phyloP scores from a whole-genome alignment of 2,113 vertebrate species.

The Sebastes schlegelii region DNA sequence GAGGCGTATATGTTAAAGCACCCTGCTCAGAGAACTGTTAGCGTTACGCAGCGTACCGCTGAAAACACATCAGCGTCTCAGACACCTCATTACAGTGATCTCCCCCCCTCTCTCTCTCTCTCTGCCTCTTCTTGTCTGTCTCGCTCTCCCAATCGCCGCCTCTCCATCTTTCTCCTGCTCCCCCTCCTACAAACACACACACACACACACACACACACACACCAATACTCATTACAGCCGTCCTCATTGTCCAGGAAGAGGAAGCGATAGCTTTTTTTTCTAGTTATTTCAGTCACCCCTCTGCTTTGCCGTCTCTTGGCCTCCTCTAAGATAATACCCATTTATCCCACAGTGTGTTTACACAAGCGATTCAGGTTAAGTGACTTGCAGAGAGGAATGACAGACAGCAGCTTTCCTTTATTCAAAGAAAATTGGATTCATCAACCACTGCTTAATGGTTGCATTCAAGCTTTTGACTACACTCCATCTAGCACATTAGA shows the following conservation, averaged over 20 bases:
- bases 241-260: constrained; percentile 71
- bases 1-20: constrained; percentile 27
- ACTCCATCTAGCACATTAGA: constrained; percentile 57
- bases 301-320: constrained; percentile 53
- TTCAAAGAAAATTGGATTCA: constrained; percentile 76
- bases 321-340: constrained; percentile 74
- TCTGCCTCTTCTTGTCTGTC: not conserved
- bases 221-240: constrained; percentile 66
- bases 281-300: constrained; percentile 65
- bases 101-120: not conserved
- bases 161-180: constrained; percentile 28
- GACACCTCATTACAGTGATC: constrained; percentile 65
- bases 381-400: constrained; percentile 70
- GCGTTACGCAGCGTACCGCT: constrained; percentile 29
- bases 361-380: constrained; percentile 76
- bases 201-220: constrained; percentile 38
- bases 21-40: constrained; percentile 48
- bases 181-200: constrained; percentile 20
- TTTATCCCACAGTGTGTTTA: constrained; percentile 77
- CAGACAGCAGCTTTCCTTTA: constrained; percentile 65
- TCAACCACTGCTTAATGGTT: constrained; percentile 66
- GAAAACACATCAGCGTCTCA: constrained; percentile 67
- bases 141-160: constrained; percentile 25
- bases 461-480: constrained; percentile 57
- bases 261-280: constrained; percentile 64